Evolutionary conservation across 92 coral and sea anemone species (phyloP), one percentile per base, ranked within the genome.

Genomic region (Palythoa heliodiscus): DNA sequence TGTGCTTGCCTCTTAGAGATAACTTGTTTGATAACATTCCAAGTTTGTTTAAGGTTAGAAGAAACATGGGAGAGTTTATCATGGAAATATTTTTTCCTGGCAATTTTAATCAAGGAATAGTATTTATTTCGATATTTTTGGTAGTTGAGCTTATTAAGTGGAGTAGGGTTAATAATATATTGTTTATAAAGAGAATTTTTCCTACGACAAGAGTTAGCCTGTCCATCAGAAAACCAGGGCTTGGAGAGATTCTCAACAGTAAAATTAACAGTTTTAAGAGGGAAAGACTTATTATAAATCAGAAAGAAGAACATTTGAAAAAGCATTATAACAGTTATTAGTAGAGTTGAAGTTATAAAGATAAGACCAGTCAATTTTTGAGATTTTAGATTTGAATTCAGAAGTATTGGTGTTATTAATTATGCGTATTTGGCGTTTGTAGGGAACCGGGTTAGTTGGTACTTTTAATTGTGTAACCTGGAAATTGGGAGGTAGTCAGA

Each of bases 401-500:
- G 61, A 55, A 55, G 61, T 55, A 55, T 55, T 55, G 61, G 61
- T 55, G 61, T 55, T 55, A 55, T 55, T 55, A 7, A 55, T 55
- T 55, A 55, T 55, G 61, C 61, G 61, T 55, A 55, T 55, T 55
- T 55, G 61, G 61, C 61, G 61, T 55, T 55, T 10, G n/a, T 55
- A 55, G 61, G n/a, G 61, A 55, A 55, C 61, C 16, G 61, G 61
- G 17, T 55, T 55, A 55, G 61, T 55, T 1, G 61, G 61, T 55
- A 55, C 61, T 55, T 82, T 70, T 25, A 82, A 17, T 23, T 64
- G 52, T 35, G 85, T 81, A 54, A 81, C 85, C 70, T 81, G 74
- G 48, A 81, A 81, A 81, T 37, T 81, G 85, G 85, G 75, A 81
- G 85, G 50, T 81, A 75, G 70, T 81, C 85, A 61, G 85, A 81